Percentiles rank a stretch among this genome's conserved stretches.
phyloP scores from a whole-genome alignment of 2,113 vertebrate genomes.

The Epinephelus moara region DNA sequence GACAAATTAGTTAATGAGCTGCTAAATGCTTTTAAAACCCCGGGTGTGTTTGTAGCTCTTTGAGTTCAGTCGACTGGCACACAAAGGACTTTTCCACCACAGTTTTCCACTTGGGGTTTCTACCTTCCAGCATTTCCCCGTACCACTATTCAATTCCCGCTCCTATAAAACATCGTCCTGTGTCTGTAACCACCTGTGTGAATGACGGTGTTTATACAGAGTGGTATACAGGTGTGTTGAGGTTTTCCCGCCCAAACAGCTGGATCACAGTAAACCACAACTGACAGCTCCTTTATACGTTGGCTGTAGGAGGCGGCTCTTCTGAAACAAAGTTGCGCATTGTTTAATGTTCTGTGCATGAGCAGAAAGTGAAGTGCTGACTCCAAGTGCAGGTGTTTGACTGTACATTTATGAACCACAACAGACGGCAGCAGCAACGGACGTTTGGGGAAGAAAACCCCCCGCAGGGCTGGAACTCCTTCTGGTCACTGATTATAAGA shows the following conservation, averaged over 20 bases:
- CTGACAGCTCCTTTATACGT: conserved; percentile 36
- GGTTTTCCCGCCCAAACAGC: conserved; percentile 41
- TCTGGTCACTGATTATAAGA: conserved; percentile 60
- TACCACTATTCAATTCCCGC: conserved; percentile 22
- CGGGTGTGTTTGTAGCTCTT: background rate
- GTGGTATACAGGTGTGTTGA: conserved; percentile 59
- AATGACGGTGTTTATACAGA: conserved; percentile 44
- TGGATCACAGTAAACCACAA: conserved; percentile 61
- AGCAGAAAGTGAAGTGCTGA: conserved; percentile 48
- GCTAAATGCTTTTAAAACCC: background rate
- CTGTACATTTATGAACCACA: conserved; percentile 53
- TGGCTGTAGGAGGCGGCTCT: background rate
- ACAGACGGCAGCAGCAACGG: conserved; percentile 31
- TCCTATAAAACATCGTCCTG: conserved; percentile 46
- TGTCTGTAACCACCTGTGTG: conserved; percentile 45
- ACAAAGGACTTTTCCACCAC: conserved; percentile 22
- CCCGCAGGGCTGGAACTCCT: conserved; percentile 22
- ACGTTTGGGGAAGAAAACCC: conserved; percentile 28
- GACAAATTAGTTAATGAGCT: conserved; percentile 6
- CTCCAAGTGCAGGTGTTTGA: conserved; percentile 68
- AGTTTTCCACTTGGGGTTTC: conserved; percentile 9
- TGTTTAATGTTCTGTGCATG: conserved; percentile 44
- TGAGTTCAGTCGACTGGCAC: conserved; percentile 4
- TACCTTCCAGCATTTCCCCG: conserved; percentile 25
- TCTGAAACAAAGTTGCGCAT: conserved; percentile 59